Conservation (phyloP, 92 coral and sea anemone genomes). For the Bergia puertoricense region DNA sequence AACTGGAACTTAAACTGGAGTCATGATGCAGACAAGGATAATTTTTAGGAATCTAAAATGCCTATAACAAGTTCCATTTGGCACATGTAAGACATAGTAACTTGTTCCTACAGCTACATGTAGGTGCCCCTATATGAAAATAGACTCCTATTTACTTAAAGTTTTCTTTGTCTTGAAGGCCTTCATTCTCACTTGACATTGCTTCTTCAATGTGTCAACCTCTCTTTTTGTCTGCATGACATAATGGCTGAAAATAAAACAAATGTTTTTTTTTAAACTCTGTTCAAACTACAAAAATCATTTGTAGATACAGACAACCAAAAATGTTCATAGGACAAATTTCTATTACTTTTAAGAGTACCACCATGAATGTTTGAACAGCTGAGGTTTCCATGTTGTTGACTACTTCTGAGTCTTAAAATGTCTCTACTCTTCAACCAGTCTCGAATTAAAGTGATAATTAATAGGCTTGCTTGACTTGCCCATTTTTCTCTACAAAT, state of each 20-base stretch:
- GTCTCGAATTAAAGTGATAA: no score
- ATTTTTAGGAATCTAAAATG: not conserved
- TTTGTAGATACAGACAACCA: not conserved
- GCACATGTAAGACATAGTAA: not conserved
- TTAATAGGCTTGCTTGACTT: not conserved
- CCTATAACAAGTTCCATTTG: not conserved
- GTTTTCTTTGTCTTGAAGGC: slow-evolving; percentile 34
- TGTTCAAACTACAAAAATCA: not conserved
- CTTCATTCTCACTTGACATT: slow-evolving; percentile 56
- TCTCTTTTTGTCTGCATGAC: slow-evolving; percentile 58
- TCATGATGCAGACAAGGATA: no score
- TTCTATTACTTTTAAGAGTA: not conserved
- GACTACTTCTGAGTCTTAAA: no score
- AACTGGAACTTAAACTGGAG: not conserved
- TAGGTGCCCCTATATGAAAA: not conserved
- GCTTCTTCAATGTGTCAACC: slow-evolving; percentile 60
- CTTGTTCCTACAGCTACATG: not conserved
- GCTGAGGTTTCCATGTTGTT: not conserved
- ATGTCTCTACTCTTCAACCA: no score
- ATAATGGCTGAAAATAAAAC: slow-evolving; percentile 54
- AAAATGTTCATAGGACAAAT: not conserved
- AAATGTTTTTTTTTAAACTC: not conserved
- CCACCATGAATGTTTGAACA: not conserved
- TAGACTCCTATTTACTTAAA: not conserved
- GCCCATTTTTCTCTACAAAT: not conserved